phyloP scores from a whole-genome alignment of 2,797 vertebrate species.

The Catamblyrhynchus diadema region DNA sequence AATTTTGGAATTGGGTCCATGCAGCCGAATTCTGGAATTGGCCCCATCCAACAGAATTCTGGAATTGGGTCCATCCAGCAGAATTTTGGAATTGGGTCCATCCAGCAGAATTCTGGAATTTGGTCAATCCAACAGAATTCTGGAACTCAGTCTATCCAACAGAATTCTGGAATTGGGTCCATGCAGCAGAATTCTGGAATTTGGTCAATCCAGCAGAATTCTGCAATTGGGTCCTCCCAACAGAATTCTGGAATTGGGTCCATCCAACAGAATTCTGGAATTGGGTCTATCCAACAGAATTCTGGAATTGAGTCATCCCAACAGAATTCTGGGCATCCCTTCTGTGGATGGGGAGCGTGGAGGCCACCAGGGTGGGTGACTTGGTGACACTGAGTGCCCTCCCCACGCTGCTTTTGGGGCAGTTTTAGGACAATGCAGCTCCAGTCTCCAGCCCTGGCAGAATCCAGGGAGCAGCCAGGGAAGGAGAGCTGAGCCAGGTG shows the following conservation, averaged over 20 bases:
- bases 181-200: too few relatives aligned
- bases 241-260: too few relatives aligned
- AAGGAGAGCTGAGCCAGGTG: neutral
- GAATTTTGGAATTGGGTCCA: too few relatives aligned
- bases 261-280: too few relatives aligned
- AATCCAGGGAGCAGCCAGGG: neutral
- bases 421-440: neutral
- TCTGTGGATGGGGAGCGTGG: fast-evolving
- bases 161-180: fast-evolving
- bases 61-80: too few relatives aligned
- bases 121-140: neutral
- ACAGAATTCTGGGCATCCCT: neutral
- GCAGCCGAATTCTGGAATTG: fast-evolving
- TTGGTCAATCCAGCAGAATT: too few relatives aligned
- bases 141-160: fast-evolving
- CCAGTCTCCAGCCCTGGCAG: neutral
- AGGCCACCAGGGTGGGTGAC: neutral
- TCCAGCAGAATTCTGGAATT: too few relatives aligned
- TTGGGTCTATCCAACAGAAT: too few relatives aligned
- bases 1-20: neutral
- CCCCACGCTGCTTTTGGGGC: neutral
- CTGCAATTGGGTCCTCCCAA: too few relatives aligned
- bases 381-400: neutral
- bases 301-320: neutral
- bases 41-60: fast-evolving